phyloP scores from a whole-genome alignment of 2,797 vertebrate genomes.

The Typhlichthys eigenmanni region DNA sequence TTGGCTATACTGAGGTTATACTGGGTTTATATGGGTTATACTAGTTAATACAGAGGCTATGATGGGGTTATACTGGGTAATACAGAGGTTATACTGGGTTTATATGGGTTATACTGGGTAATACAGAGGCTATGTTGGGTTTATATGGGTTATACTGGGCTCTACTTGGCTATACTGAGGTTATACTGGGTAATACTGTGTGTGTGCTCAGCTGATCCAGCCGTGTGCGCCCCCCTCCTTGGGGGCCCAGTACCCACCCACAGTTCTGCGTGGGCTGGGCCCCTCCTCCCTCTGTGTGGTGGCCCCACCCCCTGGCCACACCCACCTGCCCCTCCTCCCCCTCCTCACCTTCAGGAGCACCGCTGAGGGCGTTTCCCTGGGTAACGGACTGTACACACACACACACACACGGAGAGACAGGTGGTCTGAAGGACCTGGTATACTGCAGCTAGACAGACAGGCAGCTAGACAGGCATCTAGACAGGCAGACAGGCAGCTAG shows the following conservation, averaged over 20 bases:
- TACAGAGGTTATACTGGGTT: not conserved
- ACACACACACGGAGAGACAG: too few species aligned
- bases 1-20: too few species aligned
- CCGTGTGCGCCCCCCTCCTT: constrained; percentile 49
- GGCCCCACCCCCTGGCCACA: constrained; percentile 74
- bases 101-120: not conserved
- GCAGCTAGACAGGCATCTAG: too few species aligned
- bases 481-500: too few species aligned
- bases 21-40: too few species aligned
- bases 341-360: constrained; percentile 84
- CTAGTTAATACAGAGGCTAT: too few species aligned
- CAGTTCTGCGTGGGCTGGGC: constrained; percentile 80
- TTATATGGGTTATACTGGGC: not conserved
- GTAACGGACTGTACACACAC: constrained; percentile 34
- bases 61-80: not conserved
- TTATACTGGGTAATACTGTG: not conserved
- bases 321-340: constrained; percentile 77
- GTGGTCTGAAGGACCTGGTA: too few species aligned
- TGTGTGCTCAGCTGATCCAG: constrained; percentile 80
- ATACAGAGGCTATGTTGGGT: too few species aligned
- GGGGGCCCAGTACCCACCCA: constrained; percentile 79
- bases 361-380: constrained; percentile 81
- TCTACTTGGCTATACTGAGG: too few species aligned
- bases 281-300: constrained; percentile 79
- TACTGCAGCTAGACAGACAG: too few species aligned